Evolutionary conservation across 2,797 vertebrate species (phyloP), one percentile per base, ranked within the genome.

Genomic region (Spinus pinus): DNA sequence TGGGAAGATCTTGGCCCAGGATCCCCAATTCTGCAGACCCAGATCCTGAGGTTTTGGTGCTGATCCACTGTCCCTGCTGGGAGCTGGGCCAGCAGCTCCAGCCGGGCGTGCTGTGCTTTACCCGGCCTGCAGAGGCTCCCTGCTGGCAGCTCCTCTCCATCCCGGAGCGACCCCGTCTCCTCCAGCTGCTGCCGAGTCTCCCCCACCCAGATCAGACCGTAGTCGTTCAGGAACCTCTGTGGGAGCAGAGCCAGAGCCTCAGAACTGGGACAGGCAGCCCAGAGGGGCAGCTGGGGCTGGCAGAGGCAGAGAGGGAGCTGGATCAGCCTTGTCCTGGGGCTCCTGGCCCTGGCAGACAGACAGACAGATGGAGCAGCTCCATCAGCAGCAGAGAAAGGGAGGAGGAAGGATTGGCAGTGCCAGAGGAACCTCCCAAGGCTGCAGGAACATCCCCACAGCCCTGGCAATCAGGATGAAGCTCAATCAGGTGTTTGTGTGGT

Each of bases 181-280:
- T 35, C 50, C 31, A 28, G 51, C 44, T 73, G 47, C 8, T 46
- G 6, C 1, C 4, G 49, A 25, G 78, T 21, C 51, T 80, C 89
- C 61, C 95, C 94, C 30, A 95, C 86, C 95, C 94, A 96, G 10
- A 94, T 17, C 44, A 96, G 91, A 3, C 93, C 95, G 0, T 93
- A 96, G 42, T 96, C 89, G 15, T 11, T 47, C 51, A 95, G 89
- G 88, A 96, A 96, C 6, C 0, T 8, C 96, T 96, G 93, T 4
- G 10, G 53, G 44, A 84, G 39, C 23, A 56, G 54, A 49, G 15
- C 1, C 51, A 49, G 42, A 81, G 54, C 50, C 72, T 60, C 41
- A 35, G 27, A 18, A 12, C 9, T 8, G 70, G 25, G 64, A 56
- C 10, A 9, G 25, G 60, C 57, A 60, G 20, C 22, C n/a, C 67